These are phyloP conservation scores for Scortum barcoo DNA, from an alignment of 2,113 vertebrate genomes.

Conservation along the genomic window DNA sequence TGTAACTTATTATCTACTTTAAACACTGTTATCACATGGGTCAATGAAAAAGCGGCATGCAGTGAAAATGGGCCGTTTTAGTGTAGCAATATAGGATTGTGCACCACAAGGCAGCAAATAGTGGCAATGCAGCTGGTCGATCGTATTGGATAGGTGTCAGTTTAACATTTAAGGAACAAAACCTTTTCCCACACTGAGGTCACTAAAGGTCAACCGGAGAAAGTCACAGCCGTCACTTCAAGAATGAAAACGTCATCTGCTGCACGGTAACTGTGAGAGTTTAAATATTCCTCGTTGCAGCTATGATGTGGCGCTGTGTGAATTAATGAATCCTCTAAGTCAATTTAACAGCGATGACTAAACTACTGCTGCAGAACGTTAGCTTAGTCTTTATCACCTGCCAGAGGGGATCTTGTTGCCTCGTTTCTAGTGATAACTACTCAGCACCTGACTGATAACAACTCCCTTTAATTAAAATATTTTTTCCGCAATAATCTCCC, in stretches of 20 bases:
- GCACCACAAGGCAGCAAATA: not conserved
- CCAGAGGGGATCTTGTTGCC: constrained; percentile 9
- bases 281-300: not conserved
- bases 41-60: constrained; percentile 12
- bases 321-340: constrained; percentile 34
- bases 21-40: constrained; percentile 34
- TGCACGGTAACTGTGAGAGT: not conserved
- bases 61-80: constrained; percentile 11
- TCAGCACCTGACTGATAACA: constrained; percentile 20
- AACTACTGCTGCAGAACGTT: constrained; percentile 22
- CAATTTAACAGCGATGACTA: constrained; percentile 22
- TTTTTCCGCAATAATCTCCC: not conserved
- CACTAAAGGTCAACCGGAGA: not conserved
- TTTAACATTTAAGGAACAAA: too few species aligned
- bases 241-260: not conserved
- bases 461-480: constrained; percentile 37
- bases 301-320: not conserved
- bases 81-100: not conserved
- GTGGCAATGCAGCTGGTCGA: not conserved
- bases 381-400: constrained; percentile 27
- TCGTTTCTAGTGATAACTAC: constrained; percentile 20
- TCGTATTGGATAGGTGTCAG: not conserved
- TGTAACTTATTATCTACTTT: constrained; percentile 59
- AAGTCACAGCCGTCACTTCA: not conserved
- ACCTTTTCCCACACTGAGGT: too few species aligned